Evolutionary conservation across 2,113 vertebrate species (phyloP), one percentile per base, ranked within the genome.

Genomic region (Orientallactaga bullata): DNA sequence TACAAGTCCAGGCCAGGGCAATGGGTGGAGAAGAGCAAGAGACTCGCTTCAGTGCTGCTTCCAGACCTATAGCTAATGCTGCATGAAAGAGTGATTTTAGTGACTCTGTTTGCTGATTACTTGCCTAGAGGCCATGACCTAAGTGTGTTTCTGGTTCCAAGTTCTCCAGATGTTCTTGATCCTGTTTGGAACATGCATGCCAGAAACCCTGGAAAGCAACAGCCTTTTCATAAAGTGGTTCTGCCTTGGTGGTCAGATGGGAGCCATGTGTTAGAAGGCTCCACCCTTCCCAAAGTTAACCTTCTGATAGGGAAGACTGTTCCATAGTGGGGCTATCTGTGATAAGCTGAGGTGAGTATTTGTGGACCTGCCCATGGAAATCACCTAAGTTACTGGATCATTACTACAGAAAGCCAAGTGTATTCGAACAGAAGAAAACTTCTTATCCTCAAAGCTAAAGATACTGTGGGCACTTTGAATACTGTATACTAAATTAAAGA

Each of bases 161-260:
- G 94, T 96, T 96, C 94, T 95, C 95, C 97, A 97, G 96, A 96
- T 97, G 97, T 96, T 96, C 97, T 89, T 96, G 97, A 97, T 97
- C 94, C 94, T 84, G 32, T 94, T 95, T 94, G 94, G 94, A 97
- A 95, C 39, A 68, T 30, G 90, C 82, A 92, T 35, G 55, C 94
- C 95, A 96, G 95, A 97, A 95, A 96, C 76, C 96, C 96, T 95
- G 97, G 96, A 97, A 96, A 97, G 96, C 95, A 96, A 92, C 94
- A 93, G 90, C 21, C 60, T 94, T 92, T 97, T 91, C 89, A 91
- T 88, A 92, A 94, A 89, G 90, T 9, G 11, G 21, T 60, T 92
- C 83, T 96, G 96, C 94, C 83, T 94, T 96, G 96, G 95, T 96
- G 96, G 95, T 96, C 95, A 97, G 94, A 96, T 91, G 95, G 80